Evolutionary conservation across 2,113 vertebrate genomes (phyloP).

Genomic region (Carollia perspicillata): DNA sequence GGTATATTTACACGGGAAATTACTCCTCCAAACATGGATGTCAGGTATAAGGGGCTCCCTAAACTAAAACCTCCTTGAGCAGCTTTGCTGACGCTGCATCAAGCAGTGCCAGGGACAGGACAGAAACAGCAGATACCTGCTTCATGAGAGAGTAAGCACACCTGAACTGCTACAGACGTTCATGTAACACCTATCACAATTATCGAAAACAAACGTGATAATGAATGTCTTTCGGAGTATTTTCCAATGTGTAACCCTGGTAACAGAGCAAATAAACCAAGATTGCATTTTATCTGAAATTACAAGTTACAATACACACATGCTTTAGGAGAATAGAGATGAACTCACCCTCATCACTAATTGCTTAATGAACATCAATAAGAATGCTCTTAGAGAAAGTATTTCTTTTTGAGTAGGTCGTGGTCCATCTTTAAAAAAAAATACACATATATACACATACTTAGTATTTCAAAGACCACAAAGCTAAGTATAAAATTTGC

Average conservation of each 20-base stretch:
- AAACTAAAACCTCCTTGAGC: neutral
- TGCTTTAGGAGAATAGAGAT: neutral
- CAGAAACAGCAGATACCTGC: neutral
- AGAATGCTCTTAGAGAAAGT: constrained; percentile 90
- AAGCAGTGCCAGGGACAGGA: neutral
- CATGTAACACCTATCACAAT: neutral
- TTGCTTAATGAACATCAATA: constrained; percentile 96
- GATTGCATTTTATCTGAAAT: neutral
- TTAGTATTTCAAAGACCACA: constrained; percentile 5
- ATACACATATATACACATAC: neutral
- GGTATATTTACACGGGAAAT: neutral
- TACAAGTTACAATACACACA: neutral
- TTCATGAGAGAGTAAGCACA: neutral
- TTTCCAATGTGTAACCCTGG: neutral
- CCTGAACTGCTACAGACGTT: neutral
- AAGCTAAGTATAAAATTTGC: neutral
- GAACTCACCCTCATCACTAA: constrained; percentile 96
- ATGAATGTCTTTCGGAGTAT: constrained; percentile 19
- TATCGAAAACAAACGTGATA: neutral
- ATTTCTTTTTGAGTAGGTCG: constrained; percentile 95
- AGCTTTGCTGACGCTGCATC: neutral
- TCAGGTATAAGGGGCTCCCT: neutral
- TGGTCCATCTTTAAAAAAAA: constrained; percentile 87
- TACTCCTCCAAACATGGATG: neutral
- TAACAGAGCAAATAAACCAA: neutral